Conservation (phyloP, 2,888 invertebrate genomes). For the Idaea aversata region DNA sequence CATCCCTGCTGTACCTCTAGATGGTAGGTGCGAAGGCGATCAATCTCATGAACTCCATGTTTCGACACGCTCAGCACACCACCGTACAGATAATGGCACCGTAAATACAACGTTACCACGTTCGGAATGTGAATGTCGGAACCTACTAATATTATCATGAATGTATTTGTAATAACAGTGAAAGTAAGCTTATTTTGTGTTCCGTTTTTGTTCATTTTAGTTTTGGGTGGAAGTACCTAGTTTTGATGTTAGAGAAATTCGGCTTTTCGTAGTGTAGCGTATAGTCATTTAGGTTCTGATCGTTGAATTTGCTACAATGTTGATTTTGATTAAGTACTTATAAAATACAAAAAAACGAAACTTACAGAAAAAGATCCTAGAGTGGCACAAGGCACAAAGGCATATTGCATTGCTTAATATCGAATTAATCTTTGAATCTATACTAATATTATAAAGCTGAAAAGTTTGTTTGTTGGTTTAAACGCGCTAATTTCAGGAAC, state of each 20-base stretch:
- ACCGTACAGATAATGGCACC: constrained; percentile 2
- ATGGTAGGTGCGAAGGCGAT: constrained; percentile 22
- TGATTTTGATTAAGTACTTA: no score
- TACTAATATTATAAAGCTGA: no score
- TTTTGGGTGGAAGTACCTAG: neutral
- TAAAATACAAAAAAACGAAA: no score
- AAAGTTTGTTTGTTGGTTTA: no score
- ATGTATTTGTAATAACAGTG: constrained; percentile 5
- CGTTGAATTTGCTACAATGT: no score
- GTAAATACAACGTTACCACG: constrained; percentile 19
- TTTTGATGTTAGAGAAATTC: neutral
- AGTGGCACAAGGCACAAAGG: no score
- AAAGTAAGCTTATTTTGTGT: constrained; percentile 2
- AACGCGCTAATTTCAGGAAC: no score
- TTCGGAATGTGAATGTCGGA: constrained; percentile 18
- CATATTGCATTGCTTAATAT: no score
- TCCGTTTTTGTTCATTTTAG: neutral
- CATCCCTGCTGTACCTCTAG: neutral
- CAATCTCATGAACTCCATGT: constrained; percentile 17
- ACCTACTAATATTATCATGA: constrained; percentile 8
- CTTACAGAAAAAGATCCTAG: no score
- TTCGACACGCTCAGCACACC: neutral
- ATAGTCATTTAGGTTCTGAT: no score
- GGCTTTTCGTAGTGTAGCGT: neutral
- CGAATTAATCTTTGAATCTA: no score